Evolutionary conservation across 2,888 invertebrate species (phyloP).

Genomic region (Vandiemenella viatica): DNA sequence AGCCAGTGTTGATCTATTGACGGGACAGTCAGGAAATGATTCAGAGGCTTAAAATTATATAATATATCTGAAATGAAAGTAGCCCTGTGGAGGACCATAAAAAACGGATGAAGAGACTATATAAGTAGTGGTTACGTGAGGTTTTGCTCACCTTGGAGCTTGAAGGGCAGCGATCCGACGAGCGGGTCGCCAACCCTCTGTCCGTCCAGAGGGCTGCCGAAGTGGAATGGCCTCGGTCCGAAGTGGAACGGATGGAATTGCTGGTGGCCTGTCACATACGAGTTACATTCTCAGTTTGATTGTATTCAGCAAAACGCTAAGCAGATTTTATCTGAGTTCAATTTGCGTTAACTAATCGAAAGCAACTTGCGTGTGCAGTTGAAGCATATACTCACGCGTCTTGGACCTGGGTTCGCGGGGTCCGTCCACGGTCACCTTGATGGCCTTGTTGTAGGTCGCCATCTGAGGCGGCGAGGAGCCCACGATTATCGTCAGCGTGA

Average conservation of each 20-base stretch:
- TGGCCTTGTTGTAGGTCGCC: constrained; percentile 88
- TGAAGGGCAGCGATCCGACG: constrained; percentile 64
- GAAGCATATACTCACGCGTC: constrained; percentile 63
- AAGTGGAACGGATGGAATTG: constrained; percentile 82
- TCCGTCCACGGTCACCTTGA: constrained; percentile 96
- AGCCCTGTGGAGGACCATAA: no score
- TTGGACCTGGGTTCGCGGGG: constrained; percentile 89
- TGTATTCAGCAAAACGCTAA: no score
- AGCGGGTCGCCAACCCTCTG: constrained; percentile 35
- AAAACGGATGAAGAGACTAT: no score
- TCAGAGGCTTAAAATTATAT: no score
- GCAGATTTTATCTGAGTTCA: no score
- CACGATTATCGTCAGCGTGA: constrained; percentile 29
- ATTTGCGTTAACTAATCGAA: no score
- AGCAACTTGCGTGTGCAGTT: no score
- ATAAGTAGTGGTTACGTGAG: no score
- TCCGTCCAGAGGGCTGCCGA: constrained; percentile 62
- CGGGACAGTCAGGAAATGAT: no score
- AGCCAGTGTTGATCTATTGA: no score
- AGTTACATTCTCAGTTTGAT: neutral
- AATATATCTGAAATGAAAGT: no score
- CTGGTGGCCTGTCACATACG: constrained; percentile 46
- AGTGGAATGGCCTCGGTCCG: constrained; percentile 61
- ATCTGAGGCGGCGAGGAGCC: constrained; percentile 38
- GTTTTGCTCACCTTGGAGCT: constrained; percentile 57